A percentile compares a stretch with the other conserved stretches of the same genome.
Evolutionary conservation across 2,888 invertebrate species (phyloP).

Genomic region (Prosopocoilus inquinatus): DNA sequence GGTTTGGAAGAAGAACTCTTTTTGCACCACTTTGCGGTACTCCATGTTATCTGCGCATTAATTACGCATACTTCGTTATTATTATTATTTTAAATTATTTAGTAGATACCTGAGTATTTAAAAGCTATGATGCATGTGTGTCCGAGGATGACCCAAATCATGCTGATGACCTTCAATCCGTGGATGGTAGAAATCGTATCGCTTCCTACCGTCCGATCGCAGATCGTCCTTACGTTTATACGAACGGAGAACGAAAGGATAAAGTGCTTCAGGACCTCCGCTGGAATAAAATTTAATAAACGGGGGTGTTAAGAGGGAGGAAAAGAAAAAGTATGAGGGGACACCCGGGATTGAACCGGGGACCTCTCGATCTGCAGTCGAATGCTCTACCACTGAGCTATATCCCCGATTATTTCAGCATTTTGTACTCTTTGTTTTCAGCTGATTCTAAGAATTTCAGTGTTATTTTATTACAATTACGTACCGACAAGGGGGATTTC

Average conservation of each 20-base stretch:
- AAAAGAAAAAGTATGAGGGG: conserved; percentile 50
- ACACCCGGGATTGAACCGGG: conserved; percentile 75
- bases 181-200: conserved; percentile 75
- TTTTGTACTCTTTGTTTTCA: no score
- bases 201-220: conserved; percentile 75
- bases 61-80: background rate
- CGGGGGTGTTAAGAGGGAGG: no score
- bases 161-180: conserved; percentile 61
- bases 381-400: conserved; percentile 42
- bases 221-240: conserved; percentile 76
- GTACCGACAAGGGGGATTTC: no score
- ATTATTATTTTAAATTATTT: background rate
- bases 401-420: conserved; percentile 28
- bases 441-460: background rate
- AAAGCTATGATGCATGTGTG: conserved; percentile 78
- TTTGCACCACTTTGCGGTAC: conserved; percentile 67
- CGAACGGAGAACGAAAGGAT: conserved; percentile 76
- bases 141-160: conserved; percentile 67
- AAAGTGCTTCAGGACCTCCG: conserved; percentile 61
- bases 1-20: conserved; percentile 77
- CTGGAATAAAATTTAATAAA: conserved; percentile 47
- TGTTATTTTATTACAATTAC: background rate
- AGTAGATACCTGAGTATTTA: conserved; percentile 66
- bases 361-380: conserved; percentile 76
- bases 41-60: conserved; percentile 68